Evolutionary conservation across 2,113 vertebrate species (phyloP).

Genomic region (Corythaixoides concolor): DNA sequence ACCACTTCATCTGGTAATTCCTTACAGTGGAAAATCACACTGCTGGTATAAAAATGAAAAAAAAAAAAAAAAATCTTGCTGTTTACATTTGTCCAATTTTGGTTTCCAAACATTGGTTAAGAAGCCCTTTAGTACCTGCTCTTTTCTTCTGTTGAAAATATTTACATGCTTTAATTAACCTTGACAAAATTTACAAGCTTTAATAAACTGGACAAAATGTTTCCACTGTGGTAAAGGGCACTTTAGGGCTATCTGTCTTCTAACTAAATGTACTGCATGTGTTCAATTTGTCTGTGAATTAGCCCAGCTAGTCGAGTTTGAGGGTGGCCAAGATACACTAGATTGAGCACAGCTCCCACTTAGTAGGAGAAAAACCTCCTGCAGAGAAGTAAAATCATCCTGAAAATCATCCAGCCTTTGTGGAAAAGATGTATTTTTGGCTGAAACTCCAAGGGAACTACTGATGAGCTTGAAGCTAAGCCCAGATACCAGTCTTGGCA

Average conservation of each 20-base stretch:
- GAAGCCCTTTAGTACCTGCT: neutral
- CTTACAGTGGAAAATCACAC: neutral
- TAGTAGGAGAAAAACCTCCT: slow-evolving; percentile 40
- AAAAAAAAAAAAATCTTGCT: neutral
- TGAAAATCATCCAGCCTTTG: slow-evolving; percentile 60
- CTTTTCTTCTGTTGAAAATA: neutral
- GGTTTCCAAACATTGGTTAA: neutral
- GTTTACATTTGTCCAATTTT: neutral
- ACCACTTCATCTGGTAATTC: neutral
- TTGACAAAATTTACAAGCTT: neutral
- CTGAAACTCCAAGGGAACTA: slow-evolving; percentile 51
- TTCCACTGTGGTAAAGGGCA: neutral
- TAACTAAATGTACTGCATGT: neutral
- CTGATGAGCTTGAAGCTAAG: slow-evolving; percentile 62
- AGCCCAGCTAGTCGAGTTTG: neutral
- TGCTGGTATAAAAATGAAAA: neutral
- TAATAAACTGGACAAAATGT: neutral
- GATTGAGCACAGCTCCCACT: slow-evolving; percentile 33
- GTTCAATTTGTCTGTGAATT: slow-evolving; percentile 28
- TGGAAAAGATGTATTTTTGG: slow-evolving; percentile 64
- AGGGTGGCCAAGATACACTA: slow-evolving; percentile 22
- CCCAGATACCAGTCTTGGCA: slow-evolving; percentile 56
- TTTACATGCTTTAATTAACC: neutral
- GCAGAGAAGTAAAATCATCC: slow-evolving; percentile 40
- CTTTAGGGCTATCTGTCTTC: slow-evolving; percentile 19